A percentile compares a stretch with the other conserved stretches of the same genome.
Evolutionary conservation across 2,113 vertebrate species (phyloP).

Genomic region (Drymodes brunneopygia): DNA sequence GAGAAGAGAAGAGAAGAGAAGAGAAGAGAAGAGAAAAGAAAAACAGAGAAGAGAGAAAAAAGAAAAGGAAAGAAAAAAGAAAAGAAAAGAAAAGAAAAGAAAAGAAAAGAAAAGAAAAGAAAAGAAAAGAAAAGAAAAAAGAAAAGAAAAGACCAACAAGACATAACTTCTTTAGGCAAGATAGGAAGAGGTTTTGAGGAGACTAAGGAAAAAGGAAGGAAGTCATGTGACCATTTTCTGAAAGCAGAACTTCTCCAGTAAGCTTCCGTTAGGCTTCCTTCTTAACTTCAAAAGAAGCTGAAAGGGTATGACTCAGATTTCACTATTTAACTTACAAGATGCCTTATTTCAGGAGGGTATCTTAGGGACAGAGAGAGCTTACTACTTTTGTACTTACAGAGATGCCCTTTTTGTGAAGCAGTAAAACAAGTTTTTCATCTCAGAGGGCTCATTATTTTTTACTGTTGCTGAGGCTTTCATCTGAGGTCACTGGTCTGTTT

Average conservation of each 20-base stretch:
- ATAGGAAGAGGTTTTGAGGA: background rate
- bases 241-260: background rate
- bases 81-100: background rate
- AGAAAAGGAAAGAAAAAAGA: rapidly evolving
- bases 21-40: too few species aligned
- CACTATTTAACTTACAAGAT: background rate
- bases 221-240: background rate
- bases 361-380: background rate
- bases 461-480: background rate
- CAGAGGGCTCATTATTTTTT: background rate
- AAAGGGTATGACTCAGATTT: background rate
- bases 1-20: rapidly evolving
- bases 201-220: background rate
- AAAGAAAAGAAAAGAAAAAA: too few species aligned
- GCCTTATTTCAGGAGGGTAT: background rate
- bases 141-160: rapidly evolving
- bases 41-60: too few species aligned
- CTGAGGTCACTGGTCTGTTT: background rate
- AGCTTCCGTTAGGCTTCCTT: background rate
- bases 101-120: rapidly evolving
- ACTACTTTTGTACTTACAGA: background rate
- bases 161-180: background rate
- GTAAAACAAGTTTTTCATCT: background rate
- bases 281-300: background rate
- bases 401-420: background rate